Evolutionary conservation across 2,888 invertebrate species (phyloP).

Genomic region (Callimorpha dominula): DNA sequence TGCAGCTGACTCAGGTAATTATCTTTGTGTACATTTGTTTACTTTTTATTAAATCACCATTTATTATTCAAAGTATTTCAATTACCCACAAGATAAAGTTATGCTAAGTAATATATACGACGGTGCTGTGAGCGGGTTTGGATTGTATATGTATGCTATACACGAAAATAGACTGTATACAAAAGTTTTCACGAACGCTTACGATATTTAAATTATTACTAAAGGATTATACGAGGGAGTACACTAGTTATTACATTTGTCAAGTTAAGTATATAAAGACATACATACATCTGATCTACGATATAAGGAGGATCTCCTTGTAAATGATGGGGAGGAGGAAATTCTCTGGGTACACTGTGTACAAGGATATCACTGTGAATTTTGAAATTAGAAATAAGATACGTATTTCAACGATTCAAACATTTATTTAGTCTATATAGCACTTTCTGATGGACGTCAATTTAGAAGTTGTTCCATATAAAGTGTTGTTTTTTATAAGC

Average conservation of each 20-base stretch:
- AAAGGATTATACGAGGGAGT: too few species aligned
- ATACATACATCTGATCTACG: too few species aligned
- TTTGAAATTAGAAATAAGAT: too few species aligned
- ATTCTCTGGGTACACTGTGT: too few species aligned
- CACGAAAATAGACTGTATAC: neutral
- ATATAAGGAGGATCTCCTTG: too few species aligned
- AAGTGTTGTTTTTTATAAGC: neutral
- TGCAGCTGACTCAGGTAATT: constrained; percentile 90
- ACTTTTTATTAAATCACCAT: constrained; percentile 21
- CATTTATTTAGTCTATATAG: too few species aligned
- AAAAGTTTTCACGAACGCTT: neutral
- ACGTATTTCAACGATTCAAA: too few species aligned
- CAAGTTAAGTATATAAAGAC: too few species aligned
- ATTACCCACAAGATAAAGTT: constrained; percentile 51
- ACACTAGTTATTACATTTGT: too few species aligned
- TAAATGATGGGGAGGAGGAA: too few species aligned
- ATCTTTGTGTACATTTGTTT: constrained; percentile 18
- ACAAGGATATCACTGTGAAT: too few species aligned
- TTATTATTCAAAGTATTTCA: constrained; percentile 33
- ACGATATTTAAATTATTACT: neutral
- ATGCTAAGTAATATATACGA: constrained; percentile 24
- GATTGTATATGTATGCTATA: constrained; percentile 1
- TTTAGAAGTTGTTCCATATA: neutral
- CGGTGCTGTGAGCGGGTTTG: constrained; percentile 21
- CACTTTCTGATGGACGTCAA: neutral